Evolutionary conservation across 1,140 invertebrate genomes (phyloP).

Genomic region (Trichoplusia ni): DNA sequence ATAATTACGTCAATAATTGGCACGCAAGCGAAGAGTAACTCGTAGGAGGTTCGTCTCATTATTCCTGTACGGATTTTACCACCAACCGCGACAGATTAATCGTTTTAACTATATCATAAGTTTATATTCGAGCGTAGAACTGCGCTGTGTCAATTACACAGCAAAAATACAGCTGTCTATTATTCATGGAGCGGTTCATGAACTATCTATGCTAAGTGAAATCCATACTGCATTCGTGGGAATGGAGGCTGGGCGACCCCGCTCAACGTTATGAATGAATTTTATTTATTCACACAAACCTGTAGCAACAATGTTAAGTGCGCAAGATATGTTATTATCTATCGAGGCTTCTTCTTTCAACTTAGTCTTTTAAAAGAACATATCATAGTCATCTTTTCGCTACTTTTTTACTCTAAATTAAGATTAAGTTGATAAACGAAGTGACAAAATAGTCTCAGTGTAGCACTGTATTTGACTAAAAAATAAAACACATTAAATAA

Average conservation of each 20-base stretch:
- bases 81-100: conserved; percentile 78
- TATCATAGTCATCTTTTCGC: no score
- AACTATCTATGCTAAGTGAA: conserved; percentile 50
- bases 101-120: conserved; percentile 77
- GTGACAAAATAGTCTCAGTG: background rate
- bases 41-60: conserved; percentile 66
- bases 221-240: conserved; percentile 50
- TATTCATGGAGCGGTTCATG: conserved; percentile 51
- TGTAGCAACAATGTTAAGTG: no score
- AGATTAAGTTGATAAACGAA: no score
- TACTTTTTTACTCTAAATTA: no score
- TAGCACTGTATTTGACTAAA: no score
- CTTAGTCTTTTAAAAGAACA: no score
- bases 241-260: conserved; percentile 19
- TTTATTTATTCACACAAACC: conserved; percentile 22
- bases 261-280: conserved; percentile 9
- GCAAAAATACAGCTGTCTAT: conserved; percentile 73
- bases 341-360: no score
- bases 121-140: conserved; percentile 63
- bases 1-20: conserved; percentile 80
- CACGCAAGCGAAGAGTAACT: conserved; percentile 60
- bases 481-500: conserved; percentile 2
- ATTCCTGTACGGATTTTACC: conserved; percentile 72
- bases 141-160: conserved; percentile 71
- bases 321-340: no score